phyloP scores from a whole-genome alignment of 30 jellyfish, hydroid and myxozoan genomes.

The Morbakka virulenta region DNA sequence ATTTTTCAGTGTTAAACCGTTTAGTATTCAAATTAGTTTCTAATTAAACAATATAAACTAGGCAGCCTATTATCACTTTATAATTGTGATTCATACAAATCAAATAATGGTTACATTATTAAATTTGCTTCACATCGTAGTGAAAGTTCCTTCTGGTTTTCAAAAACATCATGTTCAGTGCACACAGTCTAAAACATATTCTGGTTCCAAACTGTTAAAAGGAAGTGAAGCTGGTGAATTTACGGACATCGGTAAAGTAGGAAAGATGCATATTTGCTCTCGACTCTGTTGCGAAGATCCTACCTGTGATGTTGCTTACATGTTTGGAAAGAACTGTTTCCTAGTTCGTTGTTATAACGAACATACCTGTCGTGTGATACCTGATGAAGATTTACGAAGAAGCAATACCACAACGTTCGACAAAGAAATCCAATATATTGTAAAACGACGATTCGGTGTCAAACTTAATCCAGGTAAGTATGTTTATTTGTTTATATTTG shows the following conservation, averaged over 20 bases:
- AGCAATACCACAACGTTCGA: slow-evolving; percentile 66
- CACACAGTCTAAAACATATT: slow-evolving; percentile 85
- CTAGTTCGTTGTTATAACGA: slow-evolving; percentile 88
- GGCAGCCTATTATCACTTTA: no score
- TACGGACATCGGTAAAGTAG: slow-evolving; percentile 96
- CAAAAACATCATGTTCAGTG: slow-evolving; percentile 95
- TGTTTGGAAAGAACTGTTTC: slow-evolving; percentile 96
- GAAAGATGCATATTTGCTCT: slow-evolving; percentile 87
- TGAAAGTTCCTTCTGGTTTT: slow-evolving; percentile 91
- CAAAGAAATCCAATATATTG: slow-evolving; percentile 82
- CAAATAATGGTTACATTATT: no score
- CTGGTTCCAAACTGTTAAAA: slow-evolving; percentile 73
- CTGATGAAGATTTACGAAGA: slow-evolving; percentile 82
- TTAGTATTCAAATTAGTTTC: no score
- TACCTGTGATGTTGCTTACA: slow-evolving; percentile 90
- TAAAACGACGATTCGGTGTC: slow-evolving; percentile 88
- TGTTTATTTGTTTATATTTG: neutral
- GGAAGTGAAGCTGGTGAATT: slow-evolving; percentile 96
- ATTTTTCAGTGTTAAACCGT: no score
- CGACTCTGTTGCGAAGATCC: slow-evolving; percentile 93
- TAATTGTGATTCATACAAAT: no score
- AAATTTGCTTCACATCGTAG: no score
- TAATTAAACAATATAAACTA: no score
- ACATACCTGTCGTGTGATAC: slow-evolving; percentile 91
- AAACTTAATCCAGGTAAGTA: slow-evolving; percentile 71